phyloP scores from a whole-genome alignment of 2,113 vertebrate species.

The Chamaetylas fuelleborni region DNA sequence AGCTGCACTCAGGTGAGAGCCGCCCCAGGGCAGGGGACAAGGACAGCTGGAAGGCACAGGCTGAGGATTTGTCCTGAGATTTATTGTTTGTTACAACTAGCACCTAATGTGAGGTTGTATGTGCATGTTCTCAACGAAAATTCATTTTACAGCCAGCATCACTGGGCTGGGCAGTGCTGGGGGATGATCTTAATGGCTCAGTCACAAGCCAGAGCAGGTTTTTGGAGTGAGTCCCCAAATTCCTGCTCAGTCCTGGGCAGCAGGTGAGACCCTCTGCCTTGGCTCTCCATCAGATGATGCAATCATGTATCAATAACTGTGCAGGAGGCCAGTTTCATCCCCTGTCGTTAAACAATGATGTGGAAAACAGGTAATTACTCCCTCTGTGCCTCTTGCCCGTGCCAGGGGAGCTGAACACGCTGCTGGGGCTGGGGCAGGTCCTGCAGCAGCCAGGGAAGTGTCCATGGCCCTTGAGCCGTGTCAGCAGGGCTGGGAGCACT shows the following conservation, averaged over 20 bases:
- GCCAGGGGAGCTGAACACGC: background rate
- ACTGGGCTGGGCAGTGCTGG: background rate
- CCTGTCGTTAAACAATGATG: accelerated
- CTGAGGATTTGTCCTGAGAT: accelerated
- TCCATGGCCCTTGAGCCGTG: background rate
- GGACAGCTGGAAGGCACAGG: background rate
- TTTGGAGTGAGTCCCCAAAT: background rate
- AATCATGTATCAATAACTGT: accelerated
- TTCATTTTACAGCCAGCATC: background rate
- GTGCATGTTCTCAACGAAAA: background rate
- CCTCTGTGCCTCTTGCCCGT: background rate
- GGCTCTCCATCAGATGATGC: background rate
- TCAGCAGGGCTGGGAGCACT: accelerated
- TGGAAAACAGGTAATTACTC: background rate
- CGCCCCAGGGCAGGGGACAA: accelerated
- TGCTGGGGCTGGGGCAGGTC: background rate
- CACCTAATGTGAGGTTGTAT: accelerated
- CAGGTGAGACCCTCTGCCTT: background rate
- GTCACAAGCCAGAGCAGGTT: background rate
- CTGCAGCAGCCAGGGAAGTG: background rate
- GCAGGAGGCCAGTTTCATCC: background rate
- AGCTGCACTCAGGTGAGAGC: conserved; percentile 89
- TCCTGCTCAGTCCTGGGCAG: background rate
- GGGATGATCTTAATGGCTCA: background rate
- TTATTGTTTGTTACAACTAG: background rate